Evolutionary conservation across 35 echinoderm and acorn worm genomes (phyloP), one percentile per base, ranked within the genome.

Genomic region (Ophioderma brevispina): DNA sequence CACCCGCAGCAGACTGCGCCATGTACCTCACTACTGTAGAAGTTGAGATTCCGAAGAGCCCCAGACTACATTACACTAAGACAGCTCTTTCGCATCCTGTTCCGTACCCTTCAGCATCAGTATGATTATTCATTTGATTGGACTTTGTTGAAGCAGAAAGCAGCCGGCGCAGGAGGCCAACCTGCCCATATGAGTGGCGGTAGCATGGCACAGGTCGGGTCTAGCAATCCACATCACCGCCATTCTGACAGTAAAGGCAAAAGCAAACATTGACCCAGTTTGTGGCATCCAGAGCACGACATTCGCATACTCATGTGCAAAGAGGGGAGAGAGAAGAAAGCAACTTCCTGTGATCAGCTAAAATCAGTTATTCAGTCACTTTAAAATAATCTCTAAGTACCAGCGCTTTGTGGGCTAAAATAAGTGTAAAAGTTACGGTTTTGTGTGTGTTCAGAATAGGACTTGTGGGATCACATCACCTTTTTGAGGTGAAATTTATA

Each of bases 61-160:
- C 96, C 96, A 4, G 96, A 98, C 85, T 98, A 98, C 56, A 87
- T 98, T 89, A 95, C 95, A 82, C 91, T 98, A 35, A 78, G 96
- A 43, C 96, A 98, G 79, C 93, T 98, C 19, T 98, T 95, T 88
- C 96, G 96, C 23, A 98, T 98, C 63, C 87, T 98, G 76, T 95
- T 98, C 88, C 96, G 96, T 46, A 98, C 96, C 38, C 90, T 98
- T 39, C 95, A 98, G 77, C 96, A 98, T 87, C 92, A 98, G 76
- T 98, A 98, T 81, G 96, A 98, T 87, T 98, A 91, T 84, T 92
- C 96, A 33, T 98, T 98, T 39, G 96, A 98, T 80, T 98, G 96
- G 96, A 98, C 96, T 36, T 37, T 98, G 40, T 84, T 95, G 25
- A 95, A 95, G 59, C 93, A 95, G 93, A 95, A 95, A 79, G 88